Evolutionary conservation across 2,888 invertebrate species (phyloP), one percentile per base, ranked within the genome.

Genomic region (Phengaris arion): DNA sequence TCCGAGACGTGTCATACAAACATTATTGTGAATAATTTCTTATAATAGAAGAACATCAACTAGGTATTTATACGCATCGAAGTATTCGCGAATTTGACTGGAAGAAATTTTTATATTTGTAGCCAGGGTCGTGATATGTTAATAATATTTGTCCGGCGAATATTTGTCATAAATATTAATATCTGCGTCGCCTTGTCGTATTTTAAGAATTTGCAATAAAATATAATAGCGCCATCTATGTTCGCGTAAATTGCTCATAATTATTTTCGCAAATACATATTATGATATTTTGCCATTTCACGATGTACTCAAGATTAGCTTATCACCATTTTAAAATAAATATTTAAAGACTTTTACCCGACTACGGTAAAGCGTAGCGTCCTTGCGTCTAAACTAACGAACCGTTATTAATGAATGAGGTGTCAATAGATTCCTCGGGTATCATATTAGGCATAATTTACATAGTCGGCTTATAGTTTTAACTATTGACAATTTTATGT

Each of bases 1-100:
- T 83, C 81, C 85, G 89, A 90, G 91, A 91, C 82, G 85, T 87
- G 89, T 87, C 87, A 84, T 83, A 82, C 84, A 85, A 74, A 74
- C 45, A 64, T 76, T 73, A 75, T 75, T 75, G 75, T 76, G 74
- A 74, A 77, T 74, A 69, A 74, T 75, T 22, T 74, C 69, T 64
- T 75, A 59, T 75, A 75, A 70, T 75, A 75, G 70, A 75, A 75
- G 55, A 69, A 51, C 70, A 70, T 70, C 72, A 15, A 52, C 52
- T 72, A 52, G 22, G 22, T 75, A 75, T 70, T 51, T 70, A 70
- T 51, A 59, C 70, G 57, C 74, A 68, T 68, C 13, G 48, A 57
- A 74, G 13, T 13, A 48, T 64, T 74, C 22, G 35, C 46, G 55
- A 15, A n/a, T 68, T 46, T 6, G 22, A 13, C 15, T 54, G 22